Conservation (phyloP, 2,888 invertebrate species). For the Alcis repandata region DNA sequence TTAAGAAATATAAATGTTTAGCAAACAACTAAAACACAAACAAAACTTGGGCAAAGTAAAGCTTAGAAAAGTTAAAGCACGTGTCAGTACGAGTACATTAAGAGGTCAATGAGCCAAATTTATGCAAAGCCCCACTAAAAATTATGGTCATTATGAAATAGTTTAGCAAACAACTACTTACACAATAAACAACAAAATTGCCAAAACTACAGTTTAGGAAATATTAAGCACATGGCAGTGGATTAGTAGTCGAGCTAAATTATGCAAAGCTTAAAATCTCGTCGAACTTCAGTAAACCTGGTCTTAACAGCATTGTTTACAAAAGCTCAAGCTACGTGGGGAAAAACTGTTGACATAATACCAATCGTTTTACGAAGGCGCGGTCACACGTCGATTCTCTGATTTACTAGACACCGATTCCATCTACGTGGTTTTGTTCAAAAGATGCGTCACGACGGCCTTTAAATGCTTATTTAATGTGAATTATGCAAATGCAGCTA, state of each 20-base stretch:
- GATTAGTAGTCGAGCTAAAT: not conserved
- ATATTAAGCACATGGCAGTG: not conserved
- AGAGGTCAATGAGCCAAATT: no score
- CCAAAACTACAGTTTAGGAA: no score
- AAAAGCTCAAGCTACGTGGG: not conserved
- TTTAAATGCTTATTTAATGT: not conserved
- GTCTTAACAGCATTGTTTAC: not conserved
- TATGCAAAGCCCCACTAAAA: no score
- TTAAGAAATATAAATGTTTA: no score
- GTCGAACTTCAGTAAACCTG: not conserved
- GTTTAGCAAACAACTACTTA: no score
- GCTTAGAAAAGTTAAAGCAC: no score
- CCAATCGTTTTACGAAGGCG: conserved; percentile 2
- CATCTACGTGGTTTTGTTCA: not conserved
- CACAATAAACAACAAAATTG: no score
- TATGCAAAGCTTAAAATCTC: not conserved
- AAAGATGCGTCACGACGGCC: conserved; percentile 1
- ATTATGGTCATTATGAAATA: no score
- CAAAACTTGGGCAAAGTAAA: no score
- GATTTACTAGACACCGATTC: not conserved
- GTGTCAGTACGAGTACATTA: no score
- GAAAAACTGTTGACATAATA: not conserved
- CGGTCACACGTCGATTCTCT: not conserved
- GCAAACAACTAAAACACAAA: no score
- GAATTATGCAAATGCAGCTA: not conserved